phyloP scores from a whole-genome alignment of 2,888 invertebrate genomes.

The Pheosia tremula region DNA sequence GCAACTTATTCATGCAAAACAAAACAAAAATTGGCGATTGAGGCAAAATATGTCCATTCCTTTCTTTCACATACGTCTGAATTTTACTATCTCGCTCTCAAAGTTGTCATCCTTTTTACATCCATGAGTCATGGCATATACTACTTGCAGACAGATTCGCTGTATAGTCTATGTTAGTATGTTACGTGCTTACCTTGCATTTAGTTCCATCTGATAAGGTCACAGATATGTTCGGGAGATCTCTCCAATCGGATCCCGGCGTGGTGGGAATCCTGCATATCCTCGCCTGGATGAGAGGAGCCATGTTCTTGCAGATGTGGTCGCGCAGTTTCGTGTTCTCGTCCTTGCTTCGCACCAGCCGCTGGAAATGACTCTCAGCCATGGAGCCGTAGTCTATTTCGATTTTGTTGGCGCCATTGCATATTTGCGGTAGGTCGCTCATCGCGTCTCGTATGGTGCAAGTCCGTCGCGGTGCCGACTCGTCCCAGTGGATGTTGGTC shows the following conservation, averaged over 20 bases:
- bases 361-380: conserved; percentile 90
- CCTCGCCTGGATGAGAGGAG: conserved; percentile 90
- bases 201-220: conserved; percentile 88
- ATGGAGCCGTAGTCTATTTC: conserved; percentile 90
- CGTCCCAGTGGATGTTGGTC: conserved; percentile 85
- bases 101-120: too few relatives aligned
- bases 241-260: conserved; percentile 93
- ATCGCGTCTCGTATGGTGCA: conserved; percentile 93
- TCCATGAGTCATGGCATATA: too few relatives aligned
- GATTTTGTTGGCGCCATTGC: conserved; percentile 88
- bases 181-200: conserved; percentile 70
- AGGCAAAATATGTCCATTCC: too few relatives aligned
- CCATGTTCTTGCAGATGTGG: conserved; percentile 94
- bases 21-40: too few relatives aligned
- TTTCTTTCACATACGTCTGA: too few relatives aligned
- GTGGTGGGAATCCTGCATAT: conserved; percentile 90
- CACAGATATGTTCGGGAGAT: conserved; percentile 91
- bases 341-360: conserved; percentile 86
- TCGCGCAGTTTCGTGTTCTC: conserved; percentile 86
- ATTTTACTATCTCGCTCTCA: too few relatives aligned
- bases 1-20: too few relatives aligned
- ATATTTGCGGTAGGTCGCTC: conserved; percentile 91
- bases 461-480: conserved; percentile 90
- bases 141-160: too few relatives aligned
- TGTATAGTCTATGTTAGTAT: background rate